phyloP scores from a whole-genome alignment of 2,797 vertebrate genomes.

The Malacoraja senta region DNA sequence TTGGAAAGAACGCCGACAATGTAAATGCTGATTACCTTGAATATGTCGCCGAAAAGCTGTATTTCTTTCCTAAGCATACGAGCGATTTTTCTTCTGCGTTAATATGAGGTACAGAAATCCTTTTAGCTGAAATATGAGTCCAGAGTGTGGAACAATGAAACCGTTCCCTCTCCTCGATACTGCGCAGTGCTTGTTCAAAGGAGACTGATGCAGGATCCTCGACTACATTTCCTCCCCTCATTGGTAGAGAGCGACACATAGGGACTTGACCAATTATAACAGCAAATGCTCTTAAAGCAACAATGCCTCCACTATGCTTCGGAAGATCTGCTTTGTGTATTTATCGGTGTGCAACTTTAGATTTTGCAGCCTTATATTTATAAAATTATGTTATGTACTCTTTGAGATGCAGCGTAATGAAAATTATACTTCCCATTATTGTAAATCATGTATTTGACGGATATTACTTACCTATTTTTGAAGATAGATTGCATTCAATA shows the following conservation, averaged over 20 bases:
- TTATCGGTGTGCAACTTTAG: neutral
- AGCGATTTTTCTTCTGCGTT: too few species aligned
- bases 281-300: neutral
- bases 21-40: neutral
- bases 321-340: neutral
- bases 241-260: neutral
- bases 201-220: neutral
- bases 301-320: neutral
- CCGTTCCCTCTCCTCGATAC: neutral
- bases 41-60: neutral
- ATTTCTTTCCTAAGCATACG: neutral
- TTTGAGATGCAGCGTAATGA: too few species aligned
- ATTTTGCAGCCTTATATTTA: neutral
- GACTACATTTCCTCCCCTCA: neutral
- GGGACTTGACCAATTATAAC: neutral
- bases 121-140: neutral
- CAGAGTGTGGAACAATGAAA: neutral
- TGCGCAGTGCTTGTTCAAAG: neutral
- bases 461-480: too few species aligned
- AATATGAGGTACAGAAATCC: too few species aligned
- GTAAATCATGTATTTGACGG: too few species aligned
- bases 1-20: neutral
- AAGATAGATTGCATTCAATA: too few species aligned
- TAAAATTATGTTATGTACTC: too few species aligned
- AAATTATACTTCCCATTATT: too few species aligned